Evolutionary conservation across 2,797 vertebrate genomes (phyloP).

Genomic region (Tapera naevia): DNA sequence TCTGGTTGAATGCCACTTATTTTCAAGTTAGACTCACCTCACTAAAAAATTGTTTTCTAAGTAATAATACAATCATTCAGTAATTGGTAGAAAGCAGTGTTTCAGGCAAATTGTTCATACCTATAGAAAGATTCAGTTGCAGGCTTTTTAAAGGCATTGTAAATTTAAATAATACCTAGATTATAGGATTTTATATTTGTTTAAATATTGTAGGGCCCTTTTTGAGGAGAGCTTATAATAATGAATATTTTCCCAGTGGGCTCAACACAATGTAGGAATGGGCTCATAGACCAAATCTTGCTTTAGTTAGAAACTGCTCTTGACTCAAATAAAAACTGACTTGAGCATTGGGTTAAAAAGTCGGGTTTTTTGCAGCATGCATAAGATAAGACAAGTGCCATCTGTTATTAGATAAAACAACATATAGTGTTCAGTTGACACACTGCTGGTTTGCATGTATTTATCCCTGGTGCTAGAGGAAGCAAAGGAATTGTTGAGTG

Average conservation of each 20-base stretch:
- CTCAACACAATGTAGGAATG: not conserved
- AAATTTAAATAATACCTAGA: not conserved
- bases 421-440: not conserved
- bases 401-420: not conserved
- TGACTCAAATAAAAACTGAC: constrained; percentile 14
- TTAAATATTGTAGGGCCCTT: not conserved
- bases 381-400: not conserved
- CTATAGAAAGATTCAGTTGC: not conserved
- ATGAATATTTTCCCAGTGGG: not conserved
- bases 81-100: not conserved
- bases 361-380: not conserved
- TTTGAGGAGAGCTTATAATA: not conserved
- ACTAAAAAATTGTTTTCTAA: not conserved
- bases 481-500: not conserved
- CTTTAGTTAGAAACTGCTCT: not conserved
- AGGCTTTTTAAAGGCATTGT: not conserved
- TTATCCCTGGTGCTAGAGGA: not conserved
- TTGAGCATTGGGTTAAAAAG: not conserved
- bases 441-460: not conserved
- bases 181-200: not conserved
- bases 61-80: not conserved
- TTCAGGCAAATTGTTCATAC: not conserved
- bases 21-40: not conserved
- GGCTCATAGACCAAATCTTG: not conserved
- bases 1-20: not conserved